Conservation (phyloP, 2,113 vertebrate species). For the Microcebus lehilahytsara region DNA sequence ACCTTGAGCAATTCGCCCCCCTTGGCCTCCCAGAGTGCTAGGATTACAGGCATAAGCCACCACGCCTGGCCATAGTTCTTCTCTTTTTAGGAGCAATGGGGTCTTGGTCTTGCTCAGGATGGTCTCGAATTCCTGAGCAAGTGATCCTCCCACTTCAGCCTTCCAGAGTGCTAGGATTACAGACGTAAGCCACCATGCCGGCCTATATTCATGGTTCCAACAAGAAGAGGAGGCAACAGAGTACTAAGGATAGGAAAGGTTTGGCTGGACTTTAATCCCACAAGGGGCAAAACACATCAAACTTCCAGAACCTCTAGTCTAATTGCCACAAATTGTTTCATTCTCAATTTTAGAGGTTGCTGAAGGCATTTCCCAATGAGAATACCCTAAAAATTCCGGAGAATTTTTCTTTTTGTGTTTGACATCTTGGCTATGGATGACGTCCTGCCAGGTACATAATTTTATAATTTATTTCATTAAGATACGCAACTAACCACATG, state of each 20-base stretch:
- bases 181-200: too few relatives aligned
- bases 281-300: not conserved
- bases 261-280: not conserved
- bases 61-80: too few relatives aligned
- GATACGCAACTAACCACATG: accelerated
- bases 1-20: too few relatives aligned
- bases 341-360: not conserved
- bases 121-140: too few relatives aligned
- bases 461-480: not conserved
- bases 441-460: not conserved
- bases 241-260: too few relatives aligned
- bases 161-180: too few relatives aligned
- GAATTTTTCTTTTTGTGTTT: not conserved
- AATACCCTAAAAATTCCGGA: not conserved
- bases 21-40: too few relatives aligned
- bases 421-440: not conserved
- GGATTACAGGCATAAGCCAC: too few relatives aligned
- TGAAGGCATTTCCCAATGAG: not conserved
- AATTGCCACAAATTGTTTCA: not conserved
- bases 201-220: not conserved
- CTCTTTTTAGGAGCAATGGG: too few relatives aligned
- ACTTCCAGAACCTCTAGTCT: not conserved
- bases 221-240: not conserved
- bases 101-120: too few relatives aligned
- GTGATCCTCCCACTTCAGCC: too few relatives aligned